Evolutionary conservation across 2,797 vertebrate species (phyloP), one percentile per base, ranked within the genome.

Genomic region (Anguilla obscura): DNA sequence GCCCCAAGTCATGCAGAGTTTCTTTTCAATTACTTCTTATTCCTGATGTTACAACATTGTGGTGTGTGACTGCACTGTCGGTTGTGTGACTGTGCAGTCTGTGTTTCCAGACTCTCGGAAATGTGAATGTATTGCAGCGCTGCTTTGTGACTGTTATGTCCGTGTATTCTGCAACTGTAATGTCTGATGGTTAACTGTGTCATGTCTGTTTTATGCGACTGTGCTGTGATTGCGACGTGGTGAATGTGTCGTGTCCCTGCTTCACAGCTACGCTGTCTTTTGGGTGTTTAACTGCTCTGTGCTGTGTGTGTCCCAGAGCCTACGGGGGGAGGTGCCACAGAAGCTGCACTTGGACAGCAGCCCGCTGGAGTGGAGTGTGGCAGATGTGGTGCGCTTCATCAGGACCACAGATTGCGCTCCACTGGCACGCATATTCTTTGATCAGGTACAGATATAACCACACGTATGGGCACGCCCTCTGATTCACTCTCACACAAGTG

Each of bases 331-430:
- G 92, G 95, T 95, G 91, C 96, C 96, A 87, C 98, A 97, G 93
- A 98, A 97, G 94, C 93, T 99, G 91, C 97, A 96, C 89, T 95
- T 99, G 94, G 98, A 99, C 91, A 99, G 97, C 92, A 99, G 98
- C 93, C 98, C 98, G 21, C 94, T 99, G 94, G 97, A 98, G 90
- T 99, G 98, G 98, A 99, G 96, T 0, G 96, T 99, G 90, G 96
- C 97, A 3, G 98, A 99, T 0, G 98, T 99, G 48, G 98, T 98
- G 84, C 97, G 97, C 91, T 99, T 99, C 94, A 98, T 99, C 95
- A 97, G 97, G 93, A 98, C 97, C 91, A 99, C 98, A 0, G 98
- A 99, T 95, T 99, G 98, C 91, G 98, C 98, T 58, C 97, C 98
- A 0, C 94, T 99, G 88, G 98, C 98, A 0, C 96, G 97, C 91